Conservation (phyloP, 2,113 vertebrate genomes). For the Limnothrissa miodon region DNA sequence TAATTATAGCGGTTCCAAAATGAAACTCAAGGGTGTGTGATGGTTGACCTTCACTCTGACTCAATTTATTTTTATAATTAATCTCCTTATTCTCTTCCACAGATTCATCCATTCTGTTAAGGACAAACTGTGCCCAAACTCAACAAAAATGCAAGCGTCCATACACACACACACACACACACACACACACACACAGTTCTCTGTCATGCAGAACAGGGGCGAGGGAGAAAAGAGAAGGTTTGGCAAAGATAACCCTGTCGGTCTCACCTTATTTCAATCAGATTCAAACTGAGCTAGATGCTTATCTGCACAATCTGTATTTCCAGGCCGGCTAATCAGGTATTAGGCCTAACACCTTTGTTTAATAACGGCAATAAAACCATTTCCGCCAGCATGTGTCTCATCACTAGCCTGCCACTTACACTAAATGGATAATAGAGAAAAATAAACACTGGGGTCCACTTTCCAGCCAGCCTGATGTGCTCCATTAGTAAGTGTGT, state of each 20-base stretch:
- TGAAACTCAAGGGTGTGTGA: too few relatives aligned
- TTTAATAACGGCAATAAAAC: conserved; percentile 41
- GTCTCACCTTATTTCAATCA: conserved; percentile 32
- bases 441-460: conserved; percentile 45
- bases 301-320: conserved; percentile 25
- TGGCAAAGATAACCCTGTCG: neutral
- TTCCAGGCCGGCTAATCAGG: conserved; percentile 36
- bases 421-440: conserved; percentile 45
- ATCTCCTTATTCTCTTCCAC: neutral
- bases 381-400: conserved; percentile 21
- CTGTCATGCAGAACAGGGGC: neutral
- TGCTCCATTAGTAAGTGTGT: conserved; percentile 23
- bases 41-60: neutral
- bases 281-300: conserved; percentile 18
- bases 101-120: neutral
- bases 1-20: too few relatives aligned
- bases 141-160: neutral
- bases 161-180: neutral
- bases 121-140: neutral
- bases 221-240: neutral
- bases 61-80: neutral
- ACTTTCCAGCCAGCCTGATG: conserved; percentile 33
- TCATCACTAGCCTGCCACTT: conserved; percentile 39
- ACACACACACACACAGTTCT: neutral
- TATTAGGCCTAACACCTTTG: conserved; percentile 38